phyloP scores from a whole-genome alignment of 2,888 invertebrate species.

The Phragmatobia fuliginosa region DNA sequence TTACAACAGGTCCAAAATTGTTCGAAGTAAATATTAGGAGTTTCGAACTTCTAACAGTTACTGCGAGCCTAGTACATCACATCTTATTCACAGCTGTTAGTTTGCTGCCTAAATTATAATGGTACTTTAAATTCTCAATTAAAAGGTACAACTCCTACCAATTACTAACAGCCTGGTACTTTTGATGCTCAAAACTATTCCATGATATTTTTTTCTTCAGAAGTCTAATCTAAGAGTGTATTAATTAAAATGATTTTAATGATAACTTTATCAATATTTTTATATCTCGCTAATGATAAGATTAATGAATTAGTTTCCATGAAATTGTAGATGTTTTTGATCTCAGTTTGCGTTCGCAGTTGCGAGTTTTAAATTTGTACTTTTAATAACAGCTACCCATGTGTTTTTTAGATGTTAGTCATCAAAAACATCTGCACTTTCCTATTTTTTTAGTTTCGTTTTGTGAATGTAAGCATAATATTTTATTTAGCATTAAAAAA shows the following conservation, averaged over 20 bases:
- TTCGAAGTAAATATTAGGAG: not conserved
- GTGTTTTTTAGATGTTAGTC: not conserved
- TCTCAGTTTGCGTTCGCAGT: too few relatives aligned
- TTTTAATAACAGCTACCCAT: not conserved
- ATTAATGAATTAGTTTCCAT: not conserved
- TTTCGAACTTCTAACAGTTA: not conserved
- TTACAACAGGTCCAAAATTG: not conserved
- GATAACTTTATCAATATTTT: conserved; percentile 38
- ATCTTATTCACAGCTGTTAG: not conserved
- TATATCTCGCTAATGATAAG: conserved; percentile 44
- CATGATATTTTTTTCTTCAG: not conserved
- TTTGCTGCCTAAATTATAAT: not conserved
- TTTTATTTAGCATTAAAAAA: conserved; percentile 11
- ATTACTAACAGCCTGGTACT: not conserved
- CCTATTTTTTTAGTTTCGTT: not conserved
- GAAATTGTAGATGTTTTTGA: not conserved
- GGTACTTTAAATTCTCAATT: not conserved
- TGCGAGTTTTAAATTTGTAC: not conserved
- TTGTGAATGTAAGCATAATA: conserved; percentile 7
- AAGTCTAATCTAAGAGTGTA: conserved; percentile 4
- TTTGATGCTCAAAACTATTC: not conserved
- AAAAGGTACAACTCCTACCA: not conserved
- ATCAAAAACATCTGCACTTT: conserved; percentile 8
- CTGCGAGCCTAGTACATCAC: not conserved
- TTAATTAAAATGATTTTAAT: conserved; percentile 21